These are phyloP conservation scores for Orthonychiurus folsomi DNA, from an alignment of 2,888 invertebrate genomes.

Conservation along the genomic window DNA sequence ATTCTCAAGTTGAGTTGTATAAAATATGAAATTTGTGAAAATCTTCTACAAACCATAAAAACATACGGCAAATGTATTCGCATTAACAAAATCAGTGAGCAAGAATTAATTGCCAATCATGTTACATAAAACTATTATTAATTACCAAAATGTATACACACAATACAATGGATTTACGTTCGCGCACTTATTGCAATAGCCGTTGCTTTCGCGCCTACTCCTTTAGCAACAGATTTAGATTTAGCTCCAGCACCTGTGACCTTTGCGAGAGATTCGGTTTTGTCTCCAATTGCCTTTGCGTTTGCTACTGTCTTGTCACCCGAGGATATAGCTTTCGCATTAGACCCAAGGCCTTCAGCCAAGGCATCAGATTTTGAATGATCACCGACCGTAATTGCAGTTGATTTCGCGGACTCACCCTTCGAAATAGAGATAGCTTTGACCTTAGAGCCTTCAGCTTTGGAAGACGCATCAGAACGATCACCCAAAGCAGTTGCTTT, in stretches of 20 bases:
- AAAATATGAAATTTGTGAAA: too few relatives aligned
- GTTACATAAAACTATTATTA: too few relatives aligned
- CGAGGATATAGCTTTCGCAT: not conserved
- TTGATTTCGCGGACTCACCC: not conserved
- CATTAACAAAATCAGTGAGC: too few relatives aligned
- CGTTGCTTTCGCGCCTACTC: not conserved
- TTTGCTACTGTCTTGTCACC: not conserved
- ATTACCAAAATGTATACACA: not conserved
- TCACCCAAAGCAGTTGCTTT: not conserved
- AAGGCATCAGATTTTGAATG: not conserved
- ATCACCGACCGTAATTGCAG: not conserved
- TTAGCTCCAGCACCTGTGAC: not conserved
- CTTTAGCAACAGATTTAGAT: not conserved
- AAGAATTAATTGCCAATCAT: too few relatives aligned
- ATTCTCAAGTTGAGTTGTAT: too few relatives aligned
- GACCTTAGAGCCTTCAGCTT: not conserved
- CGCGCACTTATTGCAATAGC: not conserved
- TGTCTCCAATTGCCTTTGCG: not conserved
- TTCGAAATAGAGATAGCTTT: not conserved
- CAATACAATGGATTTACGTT: not conserved
- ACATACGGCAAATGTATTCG: too few relatives aligned
- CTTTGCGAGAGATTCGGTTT: not conserved
- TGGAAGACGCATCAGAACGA: not conserved
- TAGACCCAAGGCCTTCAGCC: not conserved
- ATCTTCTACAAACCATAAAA: too few relatives aligned